Evolutionary conservation across 2,888 invertebrate genomes (phyloP), one percentile per base, ranked within the genome.

Genomic region (Drosophila paranaensis): DNA sequence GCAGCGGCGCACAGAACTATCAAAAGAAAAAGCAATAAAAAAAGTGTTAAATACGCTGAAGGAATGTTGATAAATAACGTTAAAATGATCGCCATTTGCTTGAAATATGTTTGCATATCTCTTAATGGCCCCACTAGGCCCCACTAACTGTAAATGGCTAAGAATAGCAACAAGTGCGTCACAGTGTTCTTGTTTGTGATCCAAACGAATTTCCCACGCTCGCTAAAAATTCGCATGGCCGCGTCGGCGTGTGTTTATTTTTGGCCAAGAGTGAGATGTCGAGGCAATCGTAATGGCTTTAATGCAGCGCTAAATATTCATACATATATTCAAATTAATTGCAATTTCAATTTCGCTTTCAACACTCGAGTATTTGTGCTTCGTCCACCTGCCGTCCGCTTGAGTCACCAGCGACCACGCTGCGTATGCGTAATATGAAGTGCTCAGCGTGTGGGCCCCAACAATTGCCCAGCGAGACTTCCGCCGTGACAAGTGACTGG

Each of bases 81-180:
- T 67, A 61, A 70, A 88, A 88, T 79, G 72, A 70, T 58, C 53
- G 73, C 51, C 63, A 83, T 90, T 90, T 74, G 78, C 74, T 66
- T 55, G 27, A 25, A 54, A 77, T 71, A 62, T 55, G 25, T 72
- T 66, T 68, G 73, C 60, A 60, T 67, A 71, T 74, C 66, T 72
- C 46, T 64, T 82, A 71, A 88, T 85, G 64, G 63, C 30, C 39
- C 61, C 50, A 54, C 53, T 51, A 58, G 42, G 43, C 30, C 11
- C 20, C 20, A 20, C 20, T 20, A 60, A 68, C 64, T 54, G 50
- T 35, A 55, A 64, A 56, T 37, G 50, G 10, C 67, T 72, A 63
- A 74, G 81, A 89, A 88, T 85, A 80, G 77, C 71, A 76, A 48
- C 74, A 77, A 81, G 77, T 84, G 78, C 89, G 90, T 87, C 87